Evolutionary conservation across 2,797 vertebrate species (phyloP).

Genomic region (Xiphophorus birchmanni): DNA sequence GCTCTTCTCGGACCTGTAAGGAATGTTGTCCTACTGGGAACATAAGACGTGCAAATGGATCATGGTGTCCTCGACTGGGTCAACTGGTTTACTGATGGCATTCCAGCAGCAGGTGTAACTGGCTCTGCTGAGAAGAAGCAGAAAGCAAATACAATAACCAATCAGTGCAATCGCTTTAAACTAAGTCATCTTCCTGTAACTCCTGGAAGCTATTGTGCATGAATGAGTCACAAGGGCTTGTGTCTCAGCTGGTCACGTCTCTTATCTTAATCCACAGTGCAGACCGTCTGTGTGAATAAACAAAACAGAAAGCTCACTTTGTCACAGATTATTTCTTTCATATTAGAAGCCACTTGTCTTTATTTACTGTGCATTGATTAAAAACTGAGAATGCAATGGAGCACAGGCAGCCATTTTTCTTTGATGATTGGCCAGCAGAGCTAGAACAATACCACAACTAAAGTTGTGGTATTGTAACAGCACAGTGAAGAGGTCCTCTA

Average conservation of each 20-base stretch:
- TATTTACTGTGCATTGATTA: conserved; percentile 21
- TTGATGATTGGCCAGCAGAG: conserved; percentile 17
- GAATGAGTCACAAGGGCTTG: conserved; percentile 56
- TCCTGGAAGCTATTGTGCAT: conserved; percentile 59
- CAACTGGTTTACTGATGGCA: conserved; percentile 30
- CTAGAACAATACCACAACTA: neutral
- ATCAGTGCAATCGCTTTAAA: conserved; percentile 28
- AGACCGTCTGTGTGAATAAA: conserved; percentile 12
- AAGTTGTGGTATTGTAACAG: conserved; percentile 16
- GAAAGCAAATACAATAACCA: conserved; percentile 39
- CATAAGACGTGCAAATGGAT: conserved; percentile 15
- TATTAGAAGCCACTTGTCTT: conserved; percentile 28
- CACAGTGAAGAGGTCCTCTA: conserved; percentile 23
- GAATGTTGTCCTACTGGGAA: conserved; percentile 63
- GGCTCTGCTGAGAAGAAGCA: conserved; percentile 1
- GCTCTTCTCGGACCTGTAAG: conserved; percentile 40
- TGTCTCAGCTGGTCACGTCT: conserved; percentile 19
- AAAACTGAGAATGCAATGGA: conserved; percentile 26
- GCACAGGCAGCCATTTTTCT: conserved; percentile 28
- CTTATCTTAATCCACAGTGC: conserved; percentile 27
- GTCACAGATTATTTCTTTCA: conserved; percentile 16
- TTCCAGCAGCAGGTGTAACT: conserved; percentile 34
- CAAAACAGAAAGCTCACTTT: conserved; percentile 11
- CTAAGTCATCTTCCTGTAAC: conserved; percentile 34
- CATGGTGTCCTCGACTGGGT: conserved; percentile 25